Evolutionary conservation across 2,888 invertebrate genomes (phyloP).

Genomic region (Alloscopus bannaensis): DNA sequence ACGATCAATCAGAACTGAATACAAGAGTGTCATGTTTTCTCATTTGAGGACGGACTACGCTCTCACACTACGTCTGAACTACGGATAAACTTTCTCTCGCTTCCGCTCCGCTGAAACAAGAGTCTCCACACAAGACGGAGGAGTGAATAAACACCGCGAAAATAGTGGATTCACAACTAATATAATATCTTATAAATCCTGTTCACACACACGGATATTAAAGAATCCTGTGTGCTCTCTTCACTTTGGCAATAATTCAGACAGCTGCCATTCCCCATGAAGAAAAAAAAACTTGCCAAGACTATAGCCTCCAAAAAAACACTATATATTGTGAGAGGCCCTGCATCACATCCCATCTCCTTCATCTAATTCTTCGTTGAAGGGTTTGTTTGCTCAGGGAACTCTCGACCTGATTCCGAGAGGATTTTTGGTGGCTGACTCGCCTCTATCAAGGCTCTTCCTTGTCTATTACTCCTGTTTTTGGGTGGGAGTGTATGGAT

Average conservation of each 20-base stretch:
- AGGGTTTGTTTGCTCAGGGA: conserved; percentile 43
- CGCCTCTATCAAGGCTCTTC: conserved; percentile 7
- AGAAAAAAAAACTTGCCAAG: no score
- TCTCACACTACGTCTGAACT: no score
- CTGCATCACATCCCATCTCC: conserved; percentile 25
- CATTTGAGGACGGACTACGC: no score
- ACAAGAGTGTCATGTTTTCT: not conserved
- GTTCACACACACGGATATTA: no score
- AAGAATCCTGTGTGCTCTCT: not conserved
- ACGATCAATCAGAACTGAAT: not conserved
- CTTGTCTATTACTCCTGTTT: conserved; percentile 36
- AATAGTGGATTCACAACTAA: no score
- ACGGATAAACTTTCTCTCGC: no score
- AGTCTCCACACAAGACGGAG: no score
- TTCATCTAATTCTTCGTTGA: conserved; percentile 37
- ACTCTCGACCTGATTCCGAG: conserved; percentile 52
- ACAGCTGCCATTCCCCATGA: conserved; percentile 46
- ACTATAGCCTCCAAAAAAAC: no score
- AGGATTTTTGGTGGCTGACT: conserved; percentile 47
- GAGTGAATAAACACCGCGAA: no score
- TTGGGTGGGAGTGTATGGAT: conserved; percentile 18
- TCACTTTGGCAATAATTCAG: conserved; percentile 41
- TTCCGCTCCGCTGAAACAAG: no score
- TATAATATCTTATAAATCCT: no score
- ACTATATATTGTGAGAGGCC: conserved; percentile 1